Percentiles rank a stretch among this genome's conserved stretches.
Conservation (phyloP, 2,888 invertebrate genomes). For the Protophormia terraenovae region DNA sequence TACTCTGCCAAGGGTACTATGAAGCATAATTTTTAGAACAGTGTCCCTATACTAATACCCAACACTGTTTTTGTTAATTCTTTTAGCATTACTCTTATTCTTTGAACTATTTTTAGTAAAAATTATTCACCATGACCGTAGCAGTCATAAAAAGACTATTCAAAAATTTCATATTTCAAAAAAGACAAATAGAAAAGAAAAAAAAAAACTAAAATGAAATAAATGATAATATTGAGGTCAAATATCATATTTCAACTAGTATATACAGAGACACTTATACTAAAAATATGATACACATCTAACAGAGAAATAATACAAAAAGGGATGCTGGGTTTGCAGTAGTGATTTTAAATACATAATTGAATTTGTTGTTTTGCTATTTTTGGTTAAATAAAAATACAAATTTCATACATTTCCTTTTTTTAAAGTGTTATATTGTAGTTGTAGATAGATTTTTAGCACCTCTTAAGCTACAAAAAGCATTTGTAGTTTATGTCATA, state of each 20-base stretch:
- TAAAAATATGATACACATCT: conserved; percentile 20
- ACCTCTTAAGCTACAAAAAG: not conserved
- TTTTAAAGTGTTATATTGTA: not conserved
- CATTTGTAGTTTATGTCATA: not conserved
- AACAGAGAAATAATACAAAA: conserved; percentile 12
- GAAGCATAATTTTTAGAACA: too few relatives aligned
- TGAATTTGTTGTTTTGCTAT: not conserved
- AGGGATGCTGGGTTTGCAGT: conserved; percentile 21
- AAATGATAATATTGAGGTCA: conserved; percentile 58
- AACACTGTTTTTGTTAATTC: not conserved
- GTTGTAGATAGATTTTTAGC: not conserved
- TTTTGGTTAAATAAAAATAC: not conserved
- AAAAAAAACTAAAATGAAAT: conserved; percentile 34
- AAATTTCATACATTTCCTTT: not conserved
- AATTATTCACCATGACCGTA: conserved; percentile 53
- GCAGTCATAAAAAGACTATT: conserved; percentile 33
- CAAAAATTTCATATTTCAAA: not conserved
- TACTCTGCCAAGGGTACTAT: too few relatives aligned
- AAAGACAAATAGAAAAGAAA: not conserved
- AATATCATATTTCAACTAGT: conserved; percentile 47
- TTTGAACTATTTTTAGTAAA: conserved; percentile 10
- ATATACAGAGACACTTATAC: not conserved
- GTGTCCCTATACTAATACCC: not conserved
- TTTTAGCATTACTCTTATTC: not conserved
- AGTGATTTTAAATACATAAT: conserved; percentile 11